A percentile compares a stretch with the other conserved stretches of the same genome.
phyloP scores from a whole-genome alignment of 2,888 invertebrate genomes.

The Neoitamus cyanurus region DNA sequence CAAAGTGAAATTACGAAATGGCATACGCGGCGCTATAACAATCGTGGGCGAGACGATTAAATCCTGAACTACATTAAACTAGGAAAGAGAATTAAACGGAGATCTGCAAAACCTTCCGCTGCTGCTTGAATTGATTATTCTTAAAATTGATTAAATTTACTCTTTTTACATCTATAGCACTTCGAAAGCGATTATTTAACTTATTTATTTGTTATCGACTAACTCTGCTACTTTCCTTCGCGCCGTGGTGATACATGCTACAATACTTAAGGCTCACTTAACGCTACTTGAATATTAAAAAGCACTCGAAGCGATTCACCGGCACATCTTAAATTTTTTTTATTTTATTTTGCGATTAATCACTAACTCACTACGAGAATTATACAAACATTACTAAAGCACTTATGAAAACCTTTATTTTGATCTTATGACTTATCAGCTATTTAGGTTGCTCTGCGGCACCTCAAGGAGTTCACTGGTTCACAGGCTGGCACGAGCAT shows the following conservation, averaged over 20 bases:
- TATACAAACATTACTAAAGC: slow-evolving; percentile 35
- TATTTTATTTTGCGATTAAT: slow-evolving; percentile 5
- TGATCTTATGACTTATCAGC: neutral
- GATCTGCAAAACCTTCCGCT: neutral
- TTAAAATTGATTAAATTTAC: neutral
- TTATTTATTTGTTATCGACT: neutral
- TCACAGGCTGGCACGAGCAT: neutral
- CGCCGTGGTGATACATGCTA: neutral
- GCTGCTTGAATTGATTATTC: neutral
- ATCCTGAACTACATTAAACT: slow-evolving; percentile 25
- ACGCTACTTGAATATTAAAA: slow-evolving; percentile 16
- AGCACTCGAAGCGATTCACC: slow-evolving; percentile 26
- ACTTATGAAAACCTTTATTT: slow-evolving; percentile 38
- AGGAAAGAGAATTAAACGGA: neutral
- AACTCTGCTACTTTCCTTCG: neutral
- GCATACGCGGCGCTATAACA: neutral
- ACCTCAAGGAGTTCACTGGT: neutral
- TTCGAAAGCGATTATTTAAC: neutral
- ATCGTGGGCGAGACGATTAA: neutral
- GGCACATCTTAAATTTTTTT: slow-evolving; percentile 4
- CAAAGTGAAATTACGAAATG: slow-evolving; percentile 1
- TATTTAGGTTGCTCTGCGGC: slow-evolving; percentile 18
- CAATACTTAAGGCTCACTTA: slow-evolving; percentile 33
- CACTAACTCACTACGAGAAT: slow-evolving; percentile 16
- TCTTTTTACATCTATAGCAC: slow-evolving; percentile 3